A percentile compares a stretch with the other conserved stretches of the same genome.
Conservation (phyloP, 2,888 invertebrate genomes). For the Julus scanicus region DNA sequence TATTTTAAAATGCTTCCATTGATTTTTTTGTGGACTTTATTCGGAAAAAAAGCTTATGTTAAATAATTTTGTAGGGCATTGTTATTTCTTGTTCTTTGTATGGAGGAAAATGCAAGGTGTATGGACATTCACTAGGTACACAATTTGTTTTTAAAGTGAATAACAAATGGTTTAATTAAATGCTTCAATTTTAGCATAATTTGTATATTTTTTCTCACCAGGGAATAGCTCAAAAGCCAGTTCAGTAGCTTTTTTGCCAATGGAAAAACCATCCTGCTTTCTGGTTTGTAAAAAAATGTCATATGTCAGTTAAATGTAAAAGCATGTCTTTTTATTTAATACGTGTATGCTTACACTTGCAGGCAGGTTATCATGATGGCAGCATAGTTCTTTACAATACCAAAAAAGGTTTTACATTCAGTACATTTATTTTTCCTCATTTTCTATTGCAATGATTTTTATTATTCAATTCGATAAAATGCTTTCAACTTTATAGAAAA, state of each 20-base stretch:
- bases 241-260: background rate
- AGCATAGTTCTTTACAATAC: background rate
- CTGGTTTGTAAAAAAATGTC: background rate
- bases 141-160: background rate
- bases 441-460: background rate
- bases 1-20: background rate
- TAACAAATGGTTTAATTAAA: background rate
- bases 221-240: background rate
- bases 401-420: background rate
- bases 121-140: background rate
- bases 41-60: background rate
- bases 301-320: background rate
- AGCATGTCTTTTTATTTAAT: background rate
- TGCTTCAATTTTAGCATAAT: background rate
- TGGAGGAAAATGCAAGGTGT: constrained; percentile 41
- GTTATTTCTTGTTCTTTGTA: constrained; percentile 7
- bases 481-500: constrained; percentile 46
- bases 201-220: background rate
- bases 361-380: constrained; percentile 43
- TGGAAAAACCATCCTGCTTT: constrained; percentile 11
- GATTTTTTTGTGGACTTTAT: background rate
- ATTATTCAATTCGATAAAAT: background rate
- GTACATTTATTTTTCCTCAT: background rate
- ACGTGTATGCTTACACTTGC: background rate
- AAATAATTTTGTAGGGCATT: background rate